phyloP scores from a whole-genome alignment of 2,113 vertebrate species.

The Ginglymostoma cirratum region DNA sequence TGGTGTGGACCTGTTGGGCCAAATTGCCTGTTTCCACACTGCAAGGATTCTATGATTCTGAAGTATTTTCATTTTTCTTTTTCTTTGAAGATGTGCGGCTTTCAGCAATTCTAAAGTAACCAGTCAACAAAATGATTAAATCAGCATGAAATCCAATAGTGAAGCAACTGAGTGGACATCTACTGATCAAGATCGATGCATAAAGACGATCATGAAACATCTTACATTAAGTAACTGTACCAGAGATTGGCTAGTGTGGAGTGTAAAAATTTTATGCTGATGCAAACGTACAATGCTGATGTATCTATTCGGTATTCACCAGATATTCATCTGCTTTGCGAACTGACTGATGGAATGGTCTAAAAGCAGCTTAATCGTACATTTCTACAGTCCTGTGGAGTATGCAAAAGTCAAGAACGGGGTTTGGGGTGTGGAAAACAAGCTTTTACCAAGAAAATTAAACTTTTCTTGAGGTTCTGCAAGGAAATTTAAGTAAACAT shows the following conservation, averaged over 20 bases:
- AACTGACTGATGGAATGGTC: background rate
- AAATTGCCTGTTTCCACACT: too few relatives aligned
- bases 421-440: background rate
- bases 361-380: too few relatives aligned
- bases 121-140: background rate
- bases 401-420: too few relatives aligned
- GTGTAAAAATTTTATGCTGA: background rate
- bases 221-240: background rate
- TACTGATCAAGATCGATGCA: too few relatives aligned
- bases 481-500: background rate
- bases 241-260: background rate
- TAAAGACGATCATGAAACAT: background rate
- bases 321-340: background rate
- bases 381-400: background rate
- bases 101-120: background rate
- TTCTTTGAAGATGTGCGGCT: background rate
- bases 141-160: background rate
- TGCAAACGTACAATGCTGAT: background rate
- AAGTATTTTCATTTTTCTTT: background rate
- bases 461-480: too few relatives aligned
- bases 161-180: too few relatives aligned
- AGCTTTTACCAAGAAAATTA: too few relatives aligned
- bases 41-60: too few relatives aligned
- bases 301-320: background rate
- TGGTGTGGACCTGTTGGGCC: too few relatives aligned